These are phyloP conservation scores for Imbricaverruca yamaguchii DNA, from an alignment of 2,888 invertebrate species.

Conservation along the genomic window DNA sequence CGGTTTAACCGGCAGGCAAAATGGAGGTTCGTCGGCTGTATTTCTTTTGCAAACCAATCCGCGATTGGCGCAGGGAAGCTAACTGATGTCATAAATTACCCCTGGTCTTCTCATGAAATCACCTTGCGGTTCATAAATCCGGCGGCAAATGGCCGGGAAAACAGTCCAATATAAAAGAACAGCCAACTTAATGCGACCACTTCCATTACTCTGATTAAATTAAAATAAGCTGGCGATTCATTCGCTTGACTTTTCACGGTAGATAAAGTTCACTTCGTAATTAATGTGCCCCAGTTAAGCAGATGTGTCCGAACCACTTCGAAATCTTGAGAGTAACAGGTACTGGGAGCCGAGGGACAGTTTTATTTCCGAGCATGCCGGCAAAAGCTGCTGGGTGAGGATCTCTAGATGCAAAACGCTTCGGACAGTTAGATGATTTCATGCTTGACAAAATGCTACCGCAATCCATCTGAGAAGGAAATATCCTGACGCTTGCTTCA, in stretches of 20 bases:
- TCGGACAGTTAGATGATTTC: no score
- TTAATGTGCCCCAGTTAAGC: slow-evolving; percentile 2
- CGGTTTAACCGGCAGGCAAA: no score
- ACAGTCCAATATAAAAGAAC: slow-evolving; percentile 18
- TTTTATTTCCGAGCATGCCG: not conserved
- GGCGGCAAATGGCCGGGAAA: slow-evolving; percentile 8
- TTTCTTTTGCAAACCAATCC: not conserved
- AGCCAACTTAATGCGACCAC: not conserved
- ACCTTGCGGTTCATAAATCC: slow-evolving; percentile 19
- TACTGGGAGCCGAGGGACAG: not conserved
- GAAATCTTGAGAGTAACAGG: not conserved
- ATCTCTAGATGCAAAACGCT: no score
- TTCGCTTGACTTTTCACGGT: slow-evolving; percentile 7
- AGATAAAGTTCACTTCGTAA: slow-evolving; percentile 2
- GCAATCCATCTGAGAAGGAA: no score
- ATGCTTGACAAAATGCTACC: no score
- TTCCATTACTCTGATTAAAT: slow-evolving; percentile 19
- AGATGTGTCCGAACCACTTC: not conserved
- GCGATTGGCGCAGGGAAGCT: not conserved
- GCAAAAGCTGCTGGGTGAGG: no score
- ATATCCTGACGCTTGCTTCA: no score
- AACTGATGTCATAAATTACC: not conserved
- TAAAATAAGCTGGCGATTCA: slow-evolving; percentile 5
- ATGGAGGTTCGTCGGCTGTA: no score
- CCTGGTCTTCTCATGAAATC: not conserved